Evolutionary conservation across 1,140 invertebrate species (phyloP), one percentile per base, ranked within the genome.

Genomic region (Macrocentrus cingulum): DNA sequence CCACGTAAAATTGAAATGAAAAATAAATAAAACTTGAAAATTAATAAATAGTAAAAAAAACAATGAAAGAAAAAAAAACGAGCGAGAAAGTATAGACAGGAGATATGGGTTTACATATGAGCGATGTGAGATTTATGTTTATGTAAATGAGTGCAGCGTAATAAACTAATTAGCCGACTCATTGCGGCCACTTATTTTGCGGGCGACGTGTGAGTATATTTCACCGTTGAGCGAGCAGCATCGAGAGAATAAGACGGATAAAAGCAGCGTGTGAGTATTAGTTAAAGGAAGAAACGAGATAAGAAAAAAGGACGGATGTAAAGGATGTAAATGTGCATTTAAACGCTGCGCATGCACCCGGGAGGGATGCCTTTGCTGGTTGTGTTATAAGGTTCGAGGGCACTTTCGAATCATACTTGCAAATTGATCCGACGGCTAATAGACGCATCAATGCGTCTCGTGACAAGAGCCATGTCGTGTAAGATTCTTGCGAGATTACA

Each of bases 101-200:
- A n/a, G n/a, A n/a, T 34, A 9, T 34, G 32, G n/a, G 6, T n/a
- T 9, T n/a, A n/a, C 11, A 39, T n/a, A n/a, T 39, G 1, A 39
- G 5, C 37, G 32, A 52, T 52, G n/a, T 46, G 54, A 61, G 61
- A 71, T 70, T 73, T 70, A 68, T 59, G 61, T 45, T 51, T 54
- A 67, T 69, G 68, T 58, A 68, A 73, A 71, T 73, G 64, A 67
- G 60, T 65, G 20, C 61, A 59, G 60, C 61, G 66, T 64, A 71
- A 73, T 71, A 71, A 73, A 72, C 68, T 70, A 73, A 73, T 73
- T 73, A 73, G 70, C 63, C 64, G 61, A 68, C 52, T 69, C 68
- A 68, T 69, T 69, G 67, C 65, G 63, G 42, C 39, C 57, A 58
- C 63, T 54, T 52, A 32, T 51, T 34, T 51, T 51, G 9, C 29